phyloP scores from a whole-genome alignment of 2,888 invertebrate species.

The Papilio elwesi region DNA sequence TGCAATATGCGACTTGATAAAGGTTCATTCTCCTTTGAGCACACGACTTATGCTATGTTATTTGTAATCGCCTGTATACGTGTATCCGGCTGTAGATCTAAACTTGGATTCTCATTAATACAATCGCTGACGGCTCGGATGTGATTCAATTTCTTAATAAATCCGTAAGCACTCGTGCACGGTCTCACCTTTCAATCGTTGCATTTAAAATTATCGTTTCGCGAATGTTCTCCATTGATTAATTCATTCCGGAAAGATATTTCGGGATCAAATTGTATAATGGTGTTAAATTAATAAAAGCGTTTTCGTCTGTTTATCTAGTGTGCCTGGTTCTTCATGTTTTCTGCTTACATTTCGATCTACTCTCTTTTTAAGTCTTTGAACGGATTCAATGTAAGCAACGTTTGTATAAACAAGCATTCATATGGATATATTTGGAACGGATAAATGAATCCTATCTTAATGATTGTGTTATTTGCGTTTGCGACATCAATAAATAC shows the following conservation, averaged over 20 bases:
- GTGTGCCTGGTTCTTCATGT: slow-evolving; percentile 40
- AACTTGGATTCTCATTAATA: slow-evolving; percentile 31
- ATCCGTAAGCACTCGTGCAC: slow-evolving; percentile 25
- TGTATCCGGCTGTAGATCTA: slow-evolving; percentile 28
- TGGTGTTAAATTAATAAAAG: slow-evolving; percentile 29
- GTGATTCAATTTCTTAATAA: slow-evolving; percentile 33
- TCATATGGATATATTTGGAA: not conserved
- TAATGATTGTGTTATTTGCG: not conserved
- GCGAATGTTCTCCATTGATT: slow-evolving; percentile 23
- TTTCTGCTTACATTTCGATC: slow-evolving; percentile 57
- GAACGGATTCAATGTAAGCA: slow-evolving; percentile 50
- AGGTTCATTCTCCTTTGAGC: slow-evolving; percentile 39
- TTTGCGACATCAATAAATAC: slow-evolving; percentile 7
- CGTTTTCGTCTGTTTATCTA: slow-evolving; percentile 56
- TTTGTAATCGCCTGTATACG: slow-evolving; percentile 12
- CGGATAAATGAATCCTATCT: not conserved
- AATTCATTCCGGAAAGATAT: slow-evolving; percentile 28
- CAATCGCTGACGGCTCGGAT: slow-evolving; percentile 26
- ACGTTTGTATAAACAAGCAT: slow-evolving; percentile 33
- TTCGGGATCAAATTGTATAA: slow-evolving; percentile 23
- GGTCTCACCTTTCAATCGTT: slow-evolving; percentile 10
- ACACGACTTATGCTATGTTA: slow-evolving; percentile 18
- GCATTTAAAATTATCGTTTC: slow-evolving; percentile 20
- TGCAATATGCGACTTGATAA: slow-evolving; percentile 43
- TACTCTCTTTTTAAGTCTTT: slow-evolving; percentile 57